Base-by-base conservation (phyloP, 2,888 invertebrate species). In the Caenorhabditis uteleia region DNA sequence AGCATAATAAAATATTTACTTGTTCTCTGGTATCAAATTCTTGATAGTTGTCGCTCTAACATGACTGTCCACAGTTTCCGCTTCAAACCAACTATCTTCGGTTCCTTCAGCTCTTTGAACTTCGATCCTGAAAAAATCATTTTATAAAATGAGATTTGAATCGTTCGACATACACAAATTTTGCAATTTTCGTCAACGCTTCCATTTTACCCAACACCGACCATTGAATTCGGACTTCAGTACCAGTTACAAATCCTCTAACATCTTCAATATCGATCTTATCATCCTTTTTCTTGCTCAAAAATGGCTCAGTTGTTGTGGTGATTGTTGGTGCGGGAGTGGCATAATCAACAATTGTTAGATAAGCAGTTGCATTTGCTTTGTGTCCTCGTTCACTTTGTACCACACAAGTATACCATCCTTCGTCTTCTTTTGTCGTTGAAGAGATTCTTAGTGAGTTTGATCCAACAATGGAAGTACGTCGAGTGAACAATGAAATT, bases 391-490 rank as follows among this genome's bases (percentile, higher is more conserved):
- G 62, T n/a, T 54, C 58, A 31, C 56, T 64, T 18, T 45, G 62
- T 5, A 62, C 77, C 18, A 70, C 66, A 47, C 78, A 78, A 3
- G 71, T 73, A 58, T 79, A 79, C 69, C 70, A 70, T 18, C 77
- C 78, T 42, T 70, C 70, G 48, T 78, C 78, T 7, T 23, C 29
- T 34, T 29, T n/a, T 23, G 55, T 60, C 6, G 72, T 67, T 26
- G 61, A 42, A 1, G 10, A 23, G 12, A 77, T 72, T 49, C 57
- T 31, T 14, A 77, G 43, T 3, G 75, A 67, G 26, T 73, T 68
- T 1, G 70, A 64, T 2, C 76, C 77, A 4, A 62, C 20, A 0
- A 72, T 51, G 2, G 54, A 42, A 6, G 49, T 54, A 26, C 67
- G 10, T 1, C 33, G 12, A 4, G 43, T 40, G 39, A 62, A 62